These are phyloP conservation scores for Sialis lutaria DNA, from an alignment of 2,888 invertebrate genomes.

Conservation along the genomic window DNA sequence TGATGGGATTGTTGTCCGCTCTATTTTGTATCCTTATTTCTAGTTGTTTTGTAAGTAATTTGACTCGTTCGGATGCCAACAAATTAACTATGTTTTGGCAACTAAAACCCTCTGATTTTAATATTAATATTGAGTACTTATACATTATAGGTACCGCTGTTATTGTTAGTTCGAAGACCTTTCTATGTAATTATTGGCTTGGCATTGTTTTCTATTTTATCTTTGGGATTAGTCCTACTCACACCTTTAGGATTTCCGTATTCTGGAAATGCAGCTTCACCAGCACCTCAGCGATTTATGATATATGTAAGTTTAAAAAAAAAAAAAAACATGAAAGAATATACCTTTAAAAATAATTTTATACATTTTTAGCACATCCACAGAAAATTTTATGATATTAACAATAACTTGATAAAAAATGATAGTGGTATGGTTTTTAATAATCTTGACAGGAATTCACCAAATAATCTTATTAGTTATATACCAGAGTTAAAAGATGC, in stretches of 20 bases:
- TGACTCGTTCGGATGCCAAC: too few species aligned
- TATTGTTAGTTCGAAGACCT: conserved; percentile 15
- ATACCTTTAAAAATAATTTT: not conserved
- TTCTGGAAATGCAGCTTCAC: conserved; percentile 33
- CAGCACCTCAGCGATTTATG: conserved; percentile 46
- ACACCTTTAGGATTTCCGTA: conserved; percentile 57
- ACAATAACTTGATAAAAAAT: conserved; percentile 14
- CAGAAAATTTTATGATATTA: conserved; percentile 15
- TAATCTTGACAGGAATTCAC: conserved; percentile 23
- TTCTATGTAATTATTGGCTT: conserved; percentile 14
- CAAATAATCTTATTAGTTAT: conserved; percentile 15
- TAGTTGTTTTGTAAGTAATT: conserved; percentile 21
- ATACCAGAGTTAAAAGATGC: conserved; percentile 10
- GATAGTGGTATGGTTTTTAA: conserved; percentile 21
- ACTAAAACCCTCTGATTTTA: not conserved
- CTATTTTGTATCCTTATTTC: conserved; percentile 23
- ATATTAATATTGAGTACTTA: not conserved
- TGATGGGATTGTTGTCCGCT: conserved; percentile 23
- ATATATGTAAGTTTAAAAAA: conserved; percentile 16
- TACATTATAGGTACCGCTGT: conserved; percentile 16
- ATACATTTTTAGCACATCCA: conserved; percentile 7
- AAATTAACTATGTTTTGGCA: not conserved
- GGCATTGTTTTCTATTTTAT: conserved; percentile 14
- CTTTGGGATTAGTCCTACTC: conserved; percentile 30
- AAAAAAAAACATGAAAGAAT: not conserved